Evolutionary conservation across 2,113 vertebrate species (phyloP).

Genomic region (Ailurus styani): DNA sequence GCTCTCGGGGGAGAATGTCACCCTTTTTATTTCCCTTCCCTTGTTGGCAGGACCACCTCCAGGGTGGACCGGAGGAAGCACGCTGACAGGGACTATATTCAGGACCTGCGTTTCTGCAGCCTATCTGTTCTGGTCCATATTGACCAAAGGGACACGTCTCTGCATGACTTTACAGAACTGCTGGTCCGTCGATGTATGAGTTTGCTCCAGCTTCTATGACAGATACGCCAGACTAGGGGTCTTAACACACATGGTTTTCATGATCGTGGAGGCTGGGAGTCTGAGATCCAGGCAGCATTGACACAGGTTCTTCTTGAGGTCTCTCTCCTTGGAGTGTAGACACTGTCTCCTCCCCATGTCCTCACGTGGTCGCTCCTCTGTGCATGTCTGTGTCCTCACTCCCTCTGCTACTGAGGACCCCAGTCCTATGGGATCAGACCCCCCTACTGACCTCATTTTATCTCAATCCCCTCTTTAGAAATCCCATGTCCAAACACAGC

Average conservation of each 20-base stretch:
- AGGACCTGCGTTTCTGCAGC: fast-evolving
- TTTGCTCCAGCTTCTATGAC: fast-evolving
- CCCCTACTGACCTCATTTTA: fast-evolving
- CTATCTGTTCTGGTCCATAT: fast-evolving
- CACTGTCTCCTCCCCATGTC: fast-evolving
- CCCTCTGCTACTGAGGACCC: too few relatives aligned
- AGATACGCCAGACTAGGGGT: fast-evolving
- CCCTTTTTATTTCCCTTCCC: not conserved
- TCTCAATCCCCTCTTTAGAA: not conserved
- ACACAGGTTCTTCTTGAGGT: not conserved
- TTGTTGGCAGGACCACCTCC: fast-evolving
- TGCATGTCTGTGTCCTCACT: not conserved
- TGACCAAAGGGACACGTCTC: fast-evolving
- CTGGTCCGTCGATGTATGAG: fast-evolving
- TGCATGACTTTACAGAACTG: fast-evolving
- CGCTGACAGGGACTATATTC: fast-evolving
- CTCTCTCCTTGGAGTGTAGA: not conserved
- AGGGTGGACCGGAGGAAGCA: fast-evolving
- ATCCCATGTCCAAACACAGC: fast-evolving
- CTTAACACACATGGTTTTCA: fast-evolving
- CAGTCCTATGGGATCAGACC: fast-evolving
- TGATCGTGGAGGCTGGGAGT: not conserved
- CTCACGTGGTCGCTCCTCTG: fast-evolving
- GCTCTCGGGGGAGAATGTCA: fast-evolving
- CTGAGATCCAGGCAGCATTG: not conserved